Evolutionary conservation across 2,888 invertebrate species (phyloP), one percentile per base, ranked within the genome.

Genomic region (Polylopha cassiicola): DNA sequence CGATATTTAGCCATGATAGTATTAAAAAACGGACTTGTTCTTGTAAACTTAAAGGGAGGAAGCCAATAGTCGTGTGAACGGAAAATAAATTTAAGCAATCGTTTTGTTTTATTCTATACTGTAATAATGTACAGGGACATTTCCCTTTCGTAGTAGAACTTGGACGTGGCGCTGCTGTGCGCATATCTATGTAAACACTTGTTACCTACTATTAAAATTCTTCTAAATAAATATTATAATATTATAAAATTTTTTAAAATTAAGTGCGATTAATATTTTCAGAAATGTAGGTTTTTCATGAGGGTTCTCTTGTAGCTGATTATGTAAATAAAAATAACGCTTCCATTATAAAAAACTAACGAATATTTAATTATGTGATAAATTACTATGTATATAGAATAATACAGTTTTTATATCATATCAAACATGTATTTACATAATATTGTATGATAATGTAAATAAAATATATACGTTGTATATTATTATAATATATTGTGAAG

Each of bases 21-120:
- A 61, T 68, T 9, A 74, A 60, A 48, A 76, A 76, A 50, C 80
- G 81, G 52, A 77, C 75, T 53, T 84, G 84, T 51, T 84, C 84
- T 15, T 84, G 84, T 58, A 81, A 70, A 57, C 51, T 74, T 32
- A 74, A 72, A 34, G 78, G 72, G 47, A 52, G 84, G n/a, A 74
- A 71, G 53, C 84, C 84, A 1, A 70, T 85, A 13, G 51, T 84
- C 39, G 84, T 81, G 13, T 81, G 56, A 61, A 48, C 20, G 39
- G 17, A 13, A 41, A 48, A 47, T 51, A 48, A 5, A 51, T 57
- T 11, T 13, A 4, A 7, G 10, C 18, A 26, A 4, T 17, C 6
- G 16, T 5, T 13, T n/a, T n/a, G n/a, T 5, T 24, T 7, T 9
- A 13, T n/a, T 11, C 13, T 7, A 11, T n/a, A 26, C 13, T 8